phyloP scores from a whole-genome alignment of 2,113 vertebrate species.

The Istiophorus platypterus region DNA sequence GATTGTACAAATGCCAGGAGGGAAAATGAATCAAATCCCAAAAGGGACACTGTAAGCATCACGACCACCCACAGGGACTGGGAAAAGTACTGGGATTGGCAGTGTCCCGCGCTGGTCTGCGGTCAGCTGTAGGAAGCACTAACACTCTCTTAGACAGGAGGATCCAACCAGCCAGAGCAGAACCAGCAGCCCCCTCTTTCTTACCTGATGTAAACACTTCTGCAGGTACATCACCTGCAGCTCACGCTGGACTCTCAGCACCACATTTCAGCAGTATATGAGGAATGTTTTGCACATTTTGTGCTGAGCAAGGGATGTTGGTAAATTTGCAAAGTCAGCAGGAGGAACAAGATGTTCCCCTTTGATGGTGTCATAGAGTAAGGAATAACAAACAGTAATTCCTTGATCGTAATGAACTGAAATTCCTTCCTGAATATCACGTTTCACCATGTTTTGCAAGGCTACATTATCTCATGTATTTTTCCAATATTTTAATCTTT shows the following conservation, averaged over 20 bases:
- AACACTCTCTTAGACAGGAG: slow-evolving; percentile 15
- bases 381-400: not conserved
- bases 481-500: no score
- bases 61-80: not conserved
- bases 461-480: no score
- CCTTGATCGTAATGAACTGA: no score
- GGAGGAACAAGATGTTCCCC: not conserved
- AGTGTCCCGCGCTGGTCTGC: not conserved
- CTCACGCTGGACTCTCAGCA: slow-evolving; percentile 54
- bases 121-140: not conserved
- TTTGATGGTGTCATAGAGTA: not conserved
- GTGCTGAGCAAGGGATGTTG: not conserved
- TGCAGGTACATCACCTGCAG: slow-evolving; percentile 53
- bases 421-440: no score
- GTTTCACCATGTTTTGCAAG: not conserved
- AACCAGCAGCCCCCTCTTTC: slow-evolving; percentile 9
- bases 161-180: slow-evolving; percentile 40
- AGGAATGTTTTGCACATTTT: not conserved
- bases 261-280: not conserved
- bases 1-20: slow-evolving; percentile 33
- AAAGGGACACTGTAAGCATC: slow-evolving; percentile 5
- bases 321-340: not conserved
- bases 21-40: slow-evolving; percentile 19
- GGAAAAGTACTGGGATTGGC: not conserved
- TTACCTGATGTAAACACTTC: not conserved